These are phyloP conservation scores for Monarcha castaneiventris DNA, from an alignment of 2,113 vertebrate species.

Conservation along the genomic window DNA sequence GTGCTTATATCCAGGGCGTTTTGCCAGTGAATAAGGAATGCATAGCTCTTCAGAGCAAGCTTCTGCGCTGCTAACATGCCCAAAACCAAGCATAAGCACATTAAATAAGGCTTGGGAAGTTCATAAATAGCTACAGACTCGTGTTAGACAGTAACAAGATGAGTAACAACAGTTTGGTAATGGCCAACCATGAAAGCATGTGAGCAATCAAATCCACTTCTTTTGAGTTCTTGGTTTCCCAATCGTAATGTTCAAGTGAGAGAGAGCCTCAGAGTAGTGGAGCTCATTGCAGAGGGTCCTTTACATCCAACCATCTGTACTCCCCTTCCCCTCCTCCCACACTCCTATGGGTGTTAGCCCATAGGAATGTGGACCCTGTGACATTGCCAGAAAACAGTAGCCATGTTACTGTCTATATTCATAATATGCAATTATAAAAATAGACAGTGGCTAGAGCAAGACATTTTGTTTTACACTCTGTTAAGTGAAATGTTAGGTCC, in stretches of 20 bases:
- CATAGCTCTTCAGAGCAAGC: not conserved
- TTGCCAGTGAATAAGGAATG: not conserved
- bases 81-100: not conserved
- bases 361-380: not conserved
- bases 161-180: not conserved
- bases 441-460: not conserved
- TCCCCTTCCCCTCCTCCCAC: not conserved
- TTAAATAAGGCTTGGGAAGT: not conserved
- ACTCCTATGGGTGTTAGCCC: not conserved
- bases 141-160: not conserved
- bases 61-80: not conserved
- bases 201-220: not conserved
- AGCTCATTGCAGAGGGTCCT: not conserved
- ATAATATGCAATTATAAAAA: not conserved
- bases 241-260: not conserved
- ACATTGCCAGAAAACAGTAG: not conserved
- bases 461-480: not conserved
- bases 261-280: not conserved
- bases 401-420: not conserved
- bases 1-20: not conserved
- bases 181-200: not conserved
- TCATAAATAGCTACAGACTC: not conserved
- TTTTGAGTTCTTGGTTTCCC: not conserved
- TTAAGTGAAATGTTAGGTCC: not conserved
- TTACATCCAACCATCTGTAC: not conserved